Evolutionary conservation across 2,113 vertebrate genomes (phyloP).

Genomic region (Xiphias gladius): DNA sequence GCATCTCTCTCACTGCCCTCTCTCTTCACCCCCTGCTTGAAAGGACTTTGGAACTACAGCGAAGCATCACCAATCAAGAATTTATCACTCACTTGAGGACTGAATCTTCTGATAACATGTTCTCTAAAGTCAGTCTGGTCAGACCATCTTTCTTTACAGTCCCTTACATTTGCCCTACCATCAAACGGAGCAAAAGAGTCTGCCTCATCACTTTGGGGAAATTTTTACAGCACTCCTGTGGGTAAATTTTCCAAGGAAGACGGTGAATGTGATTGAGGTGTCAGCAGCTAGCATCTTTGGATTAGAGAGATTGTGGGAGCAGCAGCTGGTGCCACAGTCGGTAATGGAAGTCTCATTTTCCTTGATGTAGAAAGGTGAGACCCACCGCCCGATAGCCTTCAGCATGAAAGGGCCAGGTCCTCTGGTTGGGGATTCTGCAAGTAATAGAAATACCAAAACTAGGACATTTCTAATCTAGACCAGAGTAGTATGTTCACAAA

Average conservation of each 20-base stretch:
- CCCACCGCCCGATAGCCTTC: conserved; percentile 53
- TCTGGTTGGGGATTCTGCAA: conserved; percentile 15
- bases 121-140: conserved; percentile 41
- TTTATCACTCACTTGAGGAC: conserved; percentile 16
- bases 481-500: conserved; percentile 1
- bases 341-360: conserved; percentile 84
- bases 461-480: conserved; percentile 14
- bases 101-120: conserved; percentile 47
- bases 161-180: conserved; percentile 38
- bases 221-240: conserved; percentile 44
- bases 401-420: conserved; percentile 46
- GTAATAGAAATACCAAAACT: conserved; percentile 44
- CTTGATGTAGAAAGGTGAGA: conserved; percentile 70
- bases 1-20: background rate
- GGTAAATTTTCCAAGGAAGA: conserved; percentile 62
- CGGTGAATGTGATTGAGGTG: conserved; percentile 81
- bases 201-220: conserved; percentile 58
- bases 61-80: conserved; percentile 21
- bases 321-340: conserved; percentile 74
- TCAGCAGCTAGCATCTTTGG: conserved; percentile 80
- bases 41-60: background rate
- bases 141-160: conserved; percentile 19
- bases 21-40: background rate
- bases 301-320: conserved; percentile 76
- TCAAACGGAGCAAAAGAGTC: conserved; percentile 46